phyloP scores from a whole-genome alignment of 2,888 invertebrate species.

The Hirtodrosophila alboralis region DNA sequence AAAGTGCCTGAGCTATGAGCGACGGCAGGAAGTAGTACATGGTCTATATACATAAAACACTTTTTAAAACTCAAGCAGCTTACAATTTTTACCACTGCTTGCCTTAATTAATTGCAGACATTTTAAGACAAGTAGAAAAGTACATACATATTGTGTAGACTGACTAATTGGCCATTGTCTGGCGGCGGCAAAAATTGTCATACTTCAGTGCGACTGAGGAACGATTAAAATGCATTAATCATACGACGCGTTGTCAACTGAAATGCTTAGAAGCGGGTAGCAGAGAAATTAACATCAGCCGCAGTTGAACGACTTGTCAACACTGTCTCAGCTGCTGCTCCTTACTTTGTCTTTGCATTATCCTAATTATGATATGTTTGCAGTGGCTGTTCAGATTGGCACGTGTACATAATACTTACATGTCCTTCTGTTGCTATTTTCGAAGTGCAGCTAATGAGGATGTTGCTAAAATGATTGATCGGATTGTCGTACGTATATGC shows the following conservation, averaged over 20 bases:
- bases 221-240: constrained; percentile 63
- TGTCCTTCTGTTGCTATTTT: constrained; percentile 2
- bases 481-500: constrained; percentile 12
- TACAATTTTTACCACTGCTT: constrained; percentile 4
- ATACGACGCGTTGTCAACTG: constrained; percentile 45
- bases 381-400: constrained; percentile 37
- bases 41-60: constrained; percentile 3
- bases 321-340: constrained; percentile 24
- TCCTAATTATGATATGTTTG: constrained; percentile 63
- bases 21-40: not conserved
- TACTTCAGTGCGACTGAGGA: constrained; percentile 41
- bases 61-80: constrained; percentile 20
- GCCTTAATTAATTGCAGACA: constrained; percentile 39
- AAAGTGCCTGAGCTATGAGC: not conserved
- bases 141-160: constrained; percentile 7
- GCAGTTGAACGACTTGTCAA: constrained; percentile 56
- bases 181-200: constrained; percentile 15
- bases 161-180: constrained; percentile 48
- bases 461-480: constrained; percentile 47
- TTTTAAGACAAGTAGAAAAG: not conserved
- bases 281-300: constrained; percentile 4
- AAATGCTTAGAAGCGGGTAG: constrained; percentile 8
- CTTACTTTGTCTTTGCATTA: constrained; percentile 56
- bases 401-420: constrained; percentile 40
- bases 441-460: constrained; percentile 24